Evolutionary conservation across 2,113 vertebrate species (phyloP).

Genomic region (Paramisgurnus dabryanus): DNA sequence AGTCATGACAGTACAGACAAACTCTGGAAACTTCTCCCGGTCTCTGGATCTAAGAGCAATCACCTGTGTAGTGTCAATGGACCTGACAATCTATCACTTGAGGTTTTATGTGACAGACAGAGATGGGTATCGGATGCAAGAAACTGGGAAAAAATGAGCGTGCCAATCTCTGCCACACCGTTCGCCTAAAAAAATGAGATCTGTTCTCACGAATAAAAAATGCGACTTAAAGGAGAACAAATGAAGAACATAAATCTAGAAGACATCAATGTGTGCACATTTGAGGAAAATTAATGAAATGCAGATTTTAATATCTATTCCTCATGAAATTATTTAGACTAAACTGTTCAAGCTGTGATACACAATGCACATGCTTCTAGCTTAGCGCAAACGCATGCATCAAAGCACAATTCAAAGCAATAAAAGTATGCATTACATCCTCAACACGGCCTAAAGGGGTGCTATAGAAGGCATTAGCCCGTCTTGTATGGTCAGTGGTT

Average conservation of each 20-base stretch:
- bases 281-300: too few relatives aligned
- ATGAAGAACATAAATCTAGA: not conserved
- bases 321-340: not conserved
- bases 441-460: too few relatives aligned
- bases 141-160: not conserved
- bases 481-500: too few relatives aligned
- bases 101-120: not conserved
- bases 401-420: too few relatives aligned
- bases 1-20: constrained; percentile 15
- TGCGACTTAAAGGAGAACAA: not conserved
- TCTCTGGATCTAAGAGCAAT: constrained; percentile 26
- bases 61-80: constrained; percentile 13
- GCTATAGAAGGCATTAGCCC: too few relatives aligned
- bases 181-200: not conserved
- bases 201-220: not conserved
- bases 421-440: too few relatives aligned
- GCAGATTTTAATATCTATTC: not conserved
- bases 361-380: too few relatives aligned
- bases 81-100: not conserved
- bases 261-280: too few relatives aligned
- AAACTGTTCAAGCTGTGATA: not conserved
- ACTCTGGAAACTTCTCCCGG: constrained; percentile 18
- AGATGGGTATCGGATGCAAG: constrained; percentile 11
- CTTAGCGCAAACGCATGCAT: too few relatives aligned
- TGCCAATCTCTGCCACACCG: constrained; percentile 7